These are phyloP conservation scores for Candidula unifasciata DNA, from an alignment of 2,888 invertebrate species.

Conservation along the genomic window DNA sequence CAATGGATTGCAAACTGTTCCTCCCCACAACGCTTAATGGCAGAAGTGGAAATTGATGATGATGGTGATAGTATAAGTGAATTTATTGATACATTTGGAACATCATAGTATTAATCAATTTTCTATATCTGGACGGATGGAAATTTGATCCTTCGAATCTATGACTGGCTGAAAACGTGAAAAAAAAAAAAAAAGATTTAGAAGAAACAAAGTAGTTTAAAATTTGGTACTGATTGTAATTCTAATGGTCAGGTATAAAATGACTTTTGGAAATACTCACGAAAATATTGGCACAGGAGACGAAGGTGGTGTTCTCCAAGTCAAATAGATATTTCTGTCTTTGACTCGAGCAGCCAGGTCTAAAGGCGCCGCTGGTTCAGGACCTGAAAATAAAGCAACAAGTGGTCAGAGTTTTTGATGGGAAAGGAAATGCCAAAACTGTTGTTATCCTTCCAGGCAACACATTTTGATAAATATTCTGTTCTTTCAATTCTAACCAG, in stretches of 20 bases:
- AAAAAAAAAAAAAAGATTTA: not conserved
- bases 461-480: no score
- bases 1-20: no score
- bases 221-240: not conserved
- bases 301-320: conserved; percentile 76
- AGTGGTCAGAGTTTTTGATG: not conserved
- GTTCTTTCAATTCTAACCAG: no score
- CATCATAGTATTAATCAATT: no score
- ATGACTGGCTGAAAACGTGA: no score
- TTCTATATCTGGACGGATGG: no score
- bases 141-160: no score
- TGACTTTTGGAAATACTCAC: conserved; percentile 57
- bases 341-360: conserved; percentile 93
- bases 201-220: not conserved
- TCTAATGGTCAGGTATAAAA: not conserved
- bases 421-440: not conserved
- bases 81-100: no score
- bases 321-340: conserved; percentile 91
- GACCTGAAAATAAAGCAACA: conserved; percentile 82
- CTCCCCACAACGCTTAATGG: no score
- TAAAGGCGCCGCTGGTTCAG: conserved; percentile 92
- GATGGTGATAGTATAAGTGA: not conserved
- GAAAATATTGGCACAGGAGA: conserved; percentile 68
- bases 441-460: no score
- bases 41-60: no score